phyloP scores from a whole-genome alignment of 2,888 invertebrate genomes.

The Kuschelorhynchus macadamiae region DNA sequence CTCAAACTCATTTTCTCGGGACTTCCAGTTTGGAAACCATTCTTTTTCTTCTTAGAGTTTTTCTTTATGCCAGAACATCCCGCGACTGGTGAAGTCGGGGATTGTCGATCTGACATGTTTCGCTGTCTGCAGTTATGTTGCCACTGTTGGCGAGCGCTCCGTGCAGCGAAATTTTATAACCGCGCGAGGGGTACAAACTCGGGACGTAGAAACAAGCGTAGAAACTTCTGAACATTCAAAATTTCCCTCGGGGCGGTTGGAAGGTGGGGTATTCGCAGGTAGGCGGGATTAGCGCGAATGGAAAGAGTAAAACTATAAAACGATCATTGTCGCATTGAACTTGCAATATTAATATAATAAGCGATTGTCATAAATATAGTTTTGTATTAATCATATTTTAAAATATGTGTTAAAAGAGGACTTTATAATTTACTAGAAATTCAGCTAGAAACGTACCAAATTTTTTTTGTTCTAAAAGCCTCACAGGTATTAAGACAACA shows the following conservation, averaged over 20 bases:
- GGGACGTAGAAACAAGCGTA: constrained; percentile 18
- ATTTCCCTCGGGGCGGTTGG: constrained; percentile 4
- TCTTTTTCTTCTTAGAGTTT: constrained; percentile 5
- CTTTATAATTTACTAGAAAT: too few relatives aligned
- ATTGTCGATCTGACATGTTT: constrained; percentile 31
- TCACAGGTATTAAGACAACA: too few relatives aligned
- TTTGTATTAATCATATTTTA: too few relatives aligned
- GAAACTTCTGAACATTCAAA: constrained; percentile 24
- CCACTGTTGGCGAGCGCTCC: constrained; percentile 28
- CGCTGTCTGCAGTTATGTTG: constrained; percentile 18
- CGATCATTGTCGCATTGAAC: too few relatives aligned
- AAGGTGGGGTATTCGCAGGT: too few relatives aligned
- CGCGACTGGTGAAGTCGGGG: constrained; percentile 34
- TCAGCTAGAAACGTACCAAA: too few relatives aligned
- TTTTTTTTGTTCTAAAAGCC: too few relatives aligned
- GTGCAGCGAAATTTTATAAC: constrained; percentile 32
- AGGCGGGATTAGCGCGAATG: too few relatives aligned
- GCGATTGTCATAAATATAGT: too few relatives aligned
- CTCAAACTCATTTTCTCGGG: constrained; percentile 71
- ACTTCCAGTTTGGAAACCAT: constrained; percentile 11
- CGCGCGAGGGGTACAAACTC: constrained; percentile 16
- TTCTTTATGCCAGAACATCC: constrained; percentile 24
- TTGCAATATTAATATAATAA: too few relatives aligned
- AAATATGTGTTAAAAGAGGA: too few relatives aligned
- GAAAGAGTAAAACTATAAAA: too few relatives aligned